Conservation (phyloP, 2,113 vertebrate genomes). For the Protobothrops flavoviridis region DNA sequence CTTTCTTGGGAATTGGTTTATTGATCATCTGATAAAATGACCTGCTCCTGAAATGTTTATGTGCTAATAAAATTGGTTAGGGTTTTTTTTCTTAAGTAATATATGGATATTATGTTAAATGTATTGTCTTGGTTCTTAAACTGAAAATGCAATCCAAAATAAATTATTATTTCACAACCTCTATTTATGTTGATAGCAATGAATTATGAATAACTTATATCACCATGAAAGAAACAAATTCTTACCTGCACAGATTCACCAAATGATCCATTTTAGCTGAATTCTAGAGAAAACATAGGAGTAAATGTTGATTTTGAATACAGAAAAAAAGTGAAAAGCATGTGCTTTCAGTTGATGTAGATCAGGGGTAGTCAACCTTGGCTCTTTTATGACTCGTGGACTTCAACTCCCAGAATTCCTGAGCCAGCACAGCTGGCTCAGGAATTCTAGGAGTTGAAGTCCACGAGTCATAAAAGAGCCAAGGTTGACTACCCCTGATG, state of each 20-base stretch:
- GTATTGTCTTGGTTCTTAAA: not conserved
- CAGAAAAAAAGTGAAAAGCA: not conserved
- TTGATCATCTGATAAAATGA: not conserved
- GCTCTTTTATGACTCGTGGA: no score
- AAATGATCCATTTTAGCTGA: not conserved
- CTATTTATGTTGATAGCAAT: not conserved
- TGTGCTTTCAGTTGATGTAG: not conserved
- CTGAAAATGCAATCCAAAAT: not conserved
- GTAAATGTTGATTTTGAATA: not conserved
- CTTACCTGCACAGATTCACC: not conserved
- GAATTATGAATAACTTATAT: not conserved
- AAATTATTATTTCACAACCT: not conserved
- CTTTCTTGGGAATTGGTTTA: not conserved
- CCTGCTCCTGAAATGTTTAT: not conserved
- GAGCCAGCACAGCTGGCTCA: no score
- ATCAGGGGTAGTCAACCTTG: no score
- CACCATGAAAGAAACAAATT: not conserved
- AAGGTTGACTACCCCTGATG: not conserved
- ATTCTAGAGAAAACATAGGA: not conserved
- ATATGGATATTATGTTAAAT: not conserved
- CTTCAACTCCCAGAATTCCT: no score
- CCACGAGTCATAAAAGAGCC: no score
- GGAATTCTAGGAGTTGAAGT: no score
- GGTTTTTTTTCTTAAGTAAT: not conserved
- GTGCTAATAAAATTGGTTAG: not conserved